phyloP scores from a whole-genome alignment of 2,888 invertebrate genomes.

The Dorcus parallelipipedus region DNA sequence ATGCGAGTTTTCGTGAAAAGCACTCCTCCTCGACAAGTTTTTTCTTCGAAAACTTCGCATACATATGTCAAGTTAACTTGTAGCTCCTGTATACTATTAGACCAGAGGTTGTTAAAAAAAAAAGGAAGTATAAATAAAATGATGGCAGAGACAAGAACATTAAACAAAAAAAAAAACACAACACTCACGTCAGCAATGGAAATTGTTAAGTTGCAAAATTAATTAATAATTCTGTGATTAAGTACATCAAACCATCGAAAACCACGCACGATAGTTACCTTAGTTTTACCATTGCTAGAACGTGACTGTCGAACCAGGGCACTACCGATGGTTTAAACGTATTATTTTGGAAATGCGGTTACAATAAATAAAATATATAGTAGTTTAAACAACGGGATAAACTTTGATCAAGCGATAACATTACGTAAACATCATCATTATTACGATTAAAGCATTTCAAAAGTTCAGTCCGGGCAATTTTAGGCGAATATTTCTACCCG shows the following conservation, averaged over 20 bases:
- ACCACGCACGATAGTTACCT: conserved; percentile 46
- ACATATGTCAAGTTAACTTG: too few species aligned
- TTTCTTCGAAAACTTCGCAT: too few species aligned
- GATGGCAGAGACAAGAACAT: background rate
- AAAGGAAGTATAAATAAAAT: too few species aligned
- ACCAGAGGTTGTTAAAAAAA: too few species aligned
- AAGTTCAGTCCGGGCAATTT: conserved; percentile 28
- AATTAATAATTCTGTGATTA: conserved; percentile 22
- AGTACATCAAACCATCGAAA: conserved; percentile 31
- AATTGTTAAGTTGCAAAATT: conserved; percentile 33
- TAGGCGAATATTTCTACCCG: conserved; percentile 39
- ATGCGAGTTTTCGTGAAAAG: too few species aligned
- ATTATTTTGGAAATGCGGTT: conserved; percentile 39
- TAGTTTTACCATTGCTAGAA: conserved; percentile 46
- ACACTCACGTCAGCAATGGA: conserved; percentile 52
- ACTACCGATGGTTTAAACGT: conserved; percentile 8
- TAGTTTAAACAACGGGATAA: conserved; percentile 14
- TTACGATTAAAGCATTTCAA: conserved; percentile 26
- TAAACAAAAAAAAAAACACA: conserved; percentile 28
- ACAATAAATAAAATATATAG: conserved; percentile 15
- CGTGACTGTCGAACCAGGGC: conserved; percentile 44
- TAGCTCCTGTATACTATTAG: too few species aligned
- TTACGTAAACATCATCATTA: conserved; percentile 25
- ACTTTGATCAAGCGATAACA: conserved; percentile 32
- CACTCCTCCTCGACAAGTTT: too few species aligned